phyloP scores from a whole-genome alignment of 2,797 vertebrate genomes.

The Falco berigora region DNA sequence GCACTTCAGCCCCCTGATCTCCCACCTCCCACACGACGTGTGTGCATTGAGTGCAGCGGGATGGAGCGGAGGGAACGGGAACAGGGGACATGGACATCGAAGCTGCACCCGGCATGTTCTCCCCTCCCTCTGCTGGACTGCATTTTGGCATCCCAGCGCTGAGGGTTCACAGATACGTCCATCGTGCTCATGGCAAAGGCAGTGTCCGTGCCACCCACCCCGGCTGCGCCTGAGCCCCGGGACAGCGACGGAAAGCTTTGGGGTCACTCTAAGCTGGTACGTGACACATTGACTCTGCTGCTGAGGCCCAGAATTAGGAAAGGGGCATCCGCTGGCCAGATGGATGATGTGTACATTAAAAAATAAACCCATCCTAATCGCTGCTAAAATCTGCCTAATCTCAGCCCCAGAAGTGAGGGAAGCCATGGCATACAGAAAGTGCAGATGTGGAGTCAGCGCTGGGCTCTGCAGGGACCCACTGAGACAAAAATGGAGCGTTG shows the following conservation, averaged over 20 bases:
- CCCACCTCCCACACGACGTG: rapidly evolving
- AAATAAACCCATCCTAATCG: background rate
- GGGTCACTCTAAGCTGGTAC: background rate
- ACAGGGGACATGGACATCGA: rapidly evolving
- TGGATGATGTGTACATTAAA: background rate
- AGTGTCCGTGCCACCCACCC: background rate
- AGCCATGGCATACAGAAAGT: background rate
- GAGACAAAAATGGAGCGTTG: background rate
- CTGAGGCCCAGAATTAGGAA: background rate
- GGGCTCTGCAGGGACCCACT: background rate
- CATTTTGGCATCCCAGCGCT: background rate
- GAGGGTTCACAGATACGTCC: background rate
- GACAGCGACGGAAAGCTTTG: background rate
- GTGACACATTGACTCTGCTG: background rate
- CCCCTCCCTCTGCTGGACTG: background rate
- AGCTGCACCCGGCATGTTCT: background rate
- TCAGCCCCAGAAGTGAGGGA: background rate
- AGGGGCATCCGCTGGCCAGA: background rate
- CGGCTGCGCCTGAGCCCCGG: background rate
- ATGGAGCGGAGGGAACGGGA: background rate
- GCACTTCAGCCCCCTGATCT: background rate
- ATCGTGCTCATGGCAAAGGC: background rate
- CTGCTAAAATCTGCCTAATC: background rate
- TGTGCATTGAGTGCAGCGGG: background rate
- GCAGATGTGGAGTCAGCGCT: background rate